Percentiles rank a stretch among this genome's conserved stretches.
Conservation (phyloP, 64 coral and sea anemone species). For the Astreopora myriophthalma region DNA sequence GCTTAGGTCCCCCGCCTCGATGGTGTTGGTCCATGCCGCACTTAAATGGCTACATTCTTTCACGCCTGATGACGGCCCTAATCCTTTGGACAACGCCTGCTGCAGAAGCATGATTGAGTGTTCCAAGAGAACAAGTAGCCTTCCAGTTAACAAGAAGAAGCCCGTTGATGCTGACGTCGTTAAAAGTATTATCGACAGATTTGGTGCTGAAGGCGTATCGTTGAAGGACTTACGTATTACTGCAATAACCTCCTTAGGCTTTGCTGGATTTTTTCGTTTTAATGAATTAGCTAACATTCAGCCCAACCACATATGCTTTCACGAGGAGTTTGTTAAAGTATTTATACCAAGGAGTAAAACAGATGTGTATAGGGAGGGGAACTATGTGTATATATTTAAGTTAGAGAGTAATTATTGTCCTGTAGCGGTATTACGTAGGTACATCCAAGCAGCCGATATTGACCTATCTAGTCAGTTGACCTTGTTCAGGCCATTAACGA, state of each 20-base stretch:
- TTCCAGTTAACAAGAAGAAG: background rate
- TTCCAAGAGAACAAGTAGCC: constrained; percentile 5
- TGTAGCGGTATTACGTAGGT: constrained; percentile 19
- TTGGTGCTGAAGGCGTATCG: background rate
- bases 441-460: background rate
- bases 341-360: constrained; percentile 10
- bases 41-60: constrained; percentile 1
- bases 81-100: background rate
- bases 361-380: constrained; percentile 47
- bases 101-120: background rate
- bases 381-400: constrained; percentile 38
- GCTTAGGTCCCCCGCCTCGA: background rate
- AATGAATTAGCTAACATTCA: background rate
- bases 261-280: constrained; percentile 39
- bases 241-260: background rate
- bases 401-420: constrained; percentile 6
- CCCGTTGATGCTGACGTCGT: background rate
- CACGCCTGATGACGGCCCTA: background rate
- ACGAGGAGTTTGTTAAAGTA: constrained; percentile 19
- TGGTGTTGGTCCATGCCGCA: constrained; percentile 13
- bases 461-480: background rate
- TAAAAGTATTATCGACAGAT: background rate
- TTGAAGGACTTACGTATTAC: constrained; percentile 26
- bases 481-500: background rate
- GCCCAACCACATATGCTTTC: background rate